Conservation (phyloP, 2,888 invertebrate species). For the Diplazon laetatorius region DNA sequence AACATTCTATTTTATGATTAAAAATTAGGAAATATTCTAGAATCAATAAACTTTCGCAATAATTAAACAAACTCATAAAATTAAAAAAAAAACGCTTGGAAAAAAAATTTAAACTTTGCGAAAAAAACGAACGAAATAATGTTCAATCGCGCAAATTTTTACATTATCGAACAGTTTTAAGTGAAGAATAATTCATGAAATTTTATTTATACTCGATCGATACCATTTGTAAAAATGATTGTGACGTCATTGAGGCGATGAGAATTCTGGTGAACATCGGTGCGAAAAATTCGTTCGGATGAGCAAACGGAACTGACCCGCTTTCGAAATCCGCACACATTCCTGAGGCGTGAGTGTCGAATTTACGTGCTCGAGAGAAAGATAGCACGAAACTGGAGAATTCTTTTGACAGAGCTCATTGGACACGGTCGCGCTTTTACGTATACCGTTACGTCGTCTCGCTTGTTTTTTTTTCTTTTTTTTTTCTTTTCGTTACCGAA, state of each 20-base stretch:
- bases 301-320: slow-evolving; percentile 36
- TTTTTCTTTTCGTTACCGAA: too few relatives aligned
- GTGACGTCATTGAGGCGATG: neutral
- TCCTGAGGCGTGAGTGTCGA: neutral
- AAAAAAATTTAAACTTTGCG: too few relatives aligned
- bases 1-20: too few relatives aligned
- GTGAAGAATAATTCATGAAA: too few relatives aligned
- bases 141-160: too few relatives aligned
- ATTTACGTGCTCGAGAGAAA: slow-evolving; percentile 1
- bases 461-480: slow-evolving; percentile 1
- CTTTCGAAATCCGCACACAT: slow-evolving; percentile 19
- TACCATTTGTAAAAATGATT: too few relatives aligned
- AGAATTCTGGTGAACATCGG: neutral
- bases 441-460: slow-evolving; percentile 45
- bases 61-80: too few relatives aligned
- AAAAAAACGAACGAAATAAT: too few relatives aligned
- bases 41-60: too few relatives aligned
- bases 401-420: slow-evolving; percentile 25
- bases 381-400: slow-evolving; percentile 29
- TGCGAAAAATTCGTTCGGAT: neutral
- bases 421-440: slow-evolving; percentile 5
- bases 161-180: neutral
- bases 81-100: too few relatives aligned
- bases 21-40: too few relatives aligned
- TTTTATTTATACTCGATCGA: too few relatives aligned